These are phyloP conservation scores for Andrena haemorrhoa DNA, from an alignment of 2,888 invertebrate species.

Conservation along the genomic window DNA sequence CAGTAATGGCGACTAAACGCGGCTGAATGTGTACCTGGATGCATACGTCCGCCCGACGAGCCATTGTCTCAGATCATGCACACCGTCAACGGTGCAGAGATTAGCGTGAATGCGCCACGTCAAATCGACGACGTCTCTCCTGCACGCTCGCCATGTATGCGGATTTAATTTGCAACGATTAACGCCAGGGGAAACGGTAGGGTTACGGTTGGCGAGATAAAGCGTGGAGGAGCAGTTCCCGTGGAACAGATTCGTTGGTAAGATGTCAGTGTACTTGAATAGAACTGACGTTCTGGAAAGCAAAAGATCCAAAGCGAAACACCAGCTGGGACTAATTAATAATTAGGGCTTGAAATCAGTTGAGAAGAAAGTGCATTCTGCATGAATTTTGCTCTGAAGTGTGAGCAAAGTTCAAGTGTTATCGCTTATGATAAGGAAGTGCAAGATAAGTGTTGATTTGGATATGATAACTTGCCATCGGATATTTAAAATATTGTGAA, in stretches of 20 bases:
- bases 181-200: background rate
- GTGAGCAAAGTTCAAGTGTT: too few species aligned
- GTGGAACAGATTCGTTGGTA: background rate
- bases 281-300: too few species aligned
- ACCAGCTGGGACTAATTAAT: too few species aligned
- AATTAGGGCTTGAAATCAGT: too few species aligned
- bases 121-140: conserved; percentile 10
- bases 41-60: conserved; percentile 18
- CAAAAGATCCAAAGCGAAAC: too few species aligned
- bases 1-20: conserved; percentile 40
- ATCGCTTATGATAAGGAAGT: too few species aligned
- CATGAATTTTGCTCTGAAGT: too few species aligned
- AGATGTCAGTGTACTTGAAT: too few species aligned
- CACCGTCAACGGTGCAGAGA: conserved; percentile 37
- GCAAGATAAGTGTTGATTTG: too few species aligned
- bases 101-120: conserved; percentile 28
- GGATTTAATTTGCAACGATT: conserved; percentile 28
- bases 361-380: too few species aligned
- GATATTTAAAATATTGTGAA: too few species aligned
- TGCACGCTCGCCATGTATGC: conserved; percentile 1
- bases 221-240: background rate
- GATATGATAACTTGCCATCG: too few species aligned
- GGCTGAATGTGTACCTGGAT: conserved; percentile 38
- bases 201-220: conserved; percentile 10
- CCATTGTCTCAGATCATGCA: conserved; percentile 49